Evolutionary conservation across 64 coral and sea anemone species (phyloP).

Genomic region (Pachyseris speciosa): DNA sequence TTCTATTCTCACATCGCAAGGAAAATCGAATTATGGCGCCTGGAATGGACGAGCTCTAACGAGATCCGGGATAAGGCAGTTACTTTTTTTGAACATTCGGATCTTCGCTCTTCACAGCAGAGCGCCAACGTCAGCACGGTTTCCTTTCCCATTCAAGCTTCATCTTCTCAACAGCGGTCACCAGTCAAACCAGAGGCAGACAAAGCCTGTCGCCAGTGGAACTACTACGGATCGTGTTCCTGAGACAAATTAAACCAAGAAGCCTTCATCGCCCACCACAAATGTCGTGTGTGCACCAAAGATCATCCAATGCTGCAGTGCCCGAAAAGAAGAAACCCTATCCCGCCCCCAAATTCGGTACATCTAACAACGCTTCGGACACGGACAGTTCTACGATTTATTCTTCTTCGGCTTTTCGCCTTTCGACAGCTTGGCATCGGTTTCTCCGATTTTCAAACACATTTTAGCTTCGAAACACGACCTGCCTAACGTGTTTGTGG

Average conservation of each 20-base stretch:
- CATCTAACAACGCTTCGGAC: not conserved
- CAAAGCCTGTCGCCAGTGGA: conserved; percentile 6
- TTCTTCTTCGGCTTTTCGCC: not conserved
- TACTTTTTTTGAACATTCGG: not conserved
- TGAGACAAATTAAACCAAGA: not conserved
- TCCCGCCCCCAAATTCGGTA: not conserved
- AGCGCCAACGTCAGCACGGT: not conserved
- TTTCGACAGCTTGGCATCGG: not conserved
- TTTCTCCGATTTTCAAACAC: not conserved
- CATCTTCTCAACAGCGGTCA: not conserved
- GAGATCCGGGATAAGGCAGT: not conserved
- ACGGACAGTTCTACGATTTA: not conserved
- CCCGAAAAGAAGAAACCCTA: conserved; percentile 12
- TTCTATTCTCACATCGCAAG: not conserved
- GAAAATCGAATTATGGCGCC: conserved; percentile 29
- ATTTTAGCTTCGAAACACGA: not conserved
- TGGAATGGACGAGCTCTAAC: not conserved
- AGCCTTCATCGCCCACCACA: not conserved
- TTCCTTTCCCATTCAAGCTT: not conserved
- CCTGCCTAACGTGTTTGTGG: conserved; percentile 5
- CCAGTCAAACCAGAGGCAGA: not conserved
- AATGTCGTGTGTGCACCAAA: conserved; percentile 28
- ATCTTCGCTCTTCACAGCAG: not conserved
- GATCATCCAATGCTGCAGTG: conserved; percentile 34
- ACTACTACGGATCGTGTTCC: not conserved